Evolutionary conservation across 2,113 vertebrate species (phyloP).

Genomic region (Elephas maximus): DNA sequence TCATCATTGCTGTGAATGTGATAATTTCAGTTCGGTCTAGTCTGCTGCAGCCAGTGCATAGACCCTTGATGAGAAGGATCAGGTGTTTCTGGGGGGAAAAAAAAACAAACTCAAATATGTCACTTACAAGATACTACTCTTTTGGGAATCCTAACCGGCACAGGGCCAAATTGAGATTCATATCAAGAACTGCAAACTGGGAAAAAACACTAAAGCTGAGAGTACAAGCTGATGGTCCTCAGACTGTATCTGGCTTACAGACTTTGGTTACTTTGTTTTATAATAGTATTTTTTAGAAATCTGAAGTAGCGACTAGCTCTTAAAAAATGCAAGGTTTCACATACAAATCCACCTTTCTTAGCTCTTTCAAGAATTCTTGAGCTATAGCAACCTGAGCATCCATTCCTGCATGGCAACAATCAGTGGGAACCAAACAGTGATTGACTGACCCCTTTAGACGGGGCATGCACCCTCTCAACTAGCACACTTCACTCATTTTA

Average conservation of each 20-base stretch:
- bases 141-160: background rate
- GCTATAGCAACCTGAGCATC: background rate
- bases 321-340: background rate
- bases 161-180: slow-evolving; percentile 16
- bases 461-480: background rate
- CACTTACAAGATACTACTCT: slow-evolving; percentile 22
- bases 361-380: background rate
- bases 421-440: background rate
- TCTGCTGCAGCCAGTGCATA: slow-evolving; percentile 98
- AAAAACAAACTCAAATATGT: slow-evolving; percentile 51
- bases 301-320: background rate
- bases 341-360: background rate
- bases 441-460: background rate
- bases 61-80: slow-evolving; percentile 98
- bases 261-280: background rate
- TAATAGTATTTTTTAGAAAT: background rate
- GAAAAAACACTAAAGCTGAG: background rate
- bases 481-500: background rate
- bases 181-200: rapidly evolving
- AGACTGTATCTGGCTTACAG: background rate
- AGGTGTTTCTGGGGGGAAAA: slow-evolving; percentile 94
- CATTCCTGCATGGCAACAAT: background rate
- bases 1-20: slow-evolving; percentile 99
- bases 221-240: background rate
- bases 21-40: slow-evolving; percentile 99